Evolutionary conservation across 2,888 invertebrate genomes (phyloP).

Genomic region (Conchocele bisecta): DNA sequence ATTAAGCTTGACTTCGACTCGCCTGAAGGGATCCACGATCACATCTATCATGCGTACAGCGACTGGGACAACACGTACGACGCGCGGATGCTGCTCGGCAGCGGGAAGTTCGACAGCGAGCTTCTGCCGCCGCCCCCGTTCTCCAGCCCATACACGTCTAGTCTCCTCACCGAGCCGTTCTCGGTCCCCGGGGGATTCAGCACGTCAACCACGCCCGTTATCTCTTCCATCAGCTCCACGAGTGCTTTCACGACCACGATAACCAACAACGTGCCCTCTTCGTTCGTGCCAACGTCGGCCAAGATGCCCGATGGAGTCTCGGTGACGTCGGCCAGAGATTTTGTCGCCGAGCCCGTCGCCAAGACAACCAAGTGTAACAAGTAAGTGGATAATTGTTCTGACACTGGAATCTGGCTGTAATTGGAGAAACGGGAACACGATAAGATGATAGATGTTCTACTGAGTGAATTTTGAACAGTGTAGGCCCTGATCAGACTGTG

Average conservation of each 20-base stretch:
- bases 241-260: slow-evolving; percentile 71
- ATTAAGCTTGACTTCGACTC: slow-evolving; percentile 79
- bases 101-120: slow-evolving; percentile 71
- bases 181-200: slow-evolving; percentile 50
- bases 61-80: slow-evolving; percentile 81
- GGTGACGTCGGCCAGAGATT: slow-evolving; percentile 45
- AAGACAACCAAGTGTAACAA: slow-evolving; percentile 45
- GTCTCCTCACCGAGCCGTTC: slow-evolving; percentile 62
- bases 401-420: slow-evolving; percentile 11
- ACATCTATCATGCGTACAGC: slow-evolving; percentile 79
- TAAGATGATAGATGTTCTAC: background rate
- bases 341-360: slow-evolving; percentile 47
- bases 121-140: slow-evolving; percentile 77
- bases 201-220: slow-evolving; percentile 48
- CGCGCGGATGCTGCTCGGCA: slow-evolving; percentile 68
- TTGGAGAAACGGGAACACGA: background rate
- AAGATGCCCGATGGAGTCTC: slow-evolving; percentile 57
- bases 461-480: no score
- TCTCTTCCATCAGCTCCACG: slow-evolving; percentile 58
- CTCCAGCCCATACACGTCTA: slow-evolving; percentile 69
- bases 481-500: no score
- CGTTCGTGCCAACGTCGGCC: slow-evolving; percentile 46
- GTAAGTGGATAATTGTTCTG: no score
- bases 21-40: slow-evolving; percentile 77
- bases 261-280: slow-evolving; percentile 39